phyloP scores from a whole-genome alignment of 2,113 vertebrate species.

The Coreoperca whiteheadi region DNA sequence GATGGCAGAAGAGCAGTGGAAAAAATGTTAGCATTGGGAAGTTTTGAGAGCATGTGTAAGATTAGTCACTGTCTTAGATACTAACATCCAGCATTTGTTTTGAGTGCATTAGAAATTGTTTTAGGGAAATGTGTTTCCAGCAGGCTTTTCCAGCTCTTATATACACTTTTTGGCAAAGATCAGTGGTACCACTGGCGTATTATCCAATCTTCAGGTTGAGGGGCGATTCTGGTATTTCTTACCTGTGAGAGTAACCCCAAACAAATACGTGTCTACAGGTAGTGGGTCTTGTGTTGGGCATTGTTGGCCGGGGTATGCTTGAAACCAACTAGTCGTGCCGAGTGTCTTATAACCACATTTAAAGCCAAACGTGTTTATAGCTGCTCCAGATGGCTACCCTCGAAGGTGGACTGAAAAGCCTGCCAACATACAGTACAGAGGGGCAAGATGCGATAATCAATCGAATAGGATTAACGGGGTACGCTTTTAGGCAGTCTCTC shows the following conservation, averaged over 20 bases:
- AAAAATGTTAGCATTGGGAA: neutral
- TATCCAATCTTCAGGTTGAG: neutral
- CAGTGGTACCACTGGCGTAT: neutral
- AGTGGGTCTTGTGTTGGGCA: neutral
- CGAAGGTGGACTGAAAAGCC: too few relatives aligned
- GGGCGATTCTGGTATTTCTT: constrained; percentile 1
- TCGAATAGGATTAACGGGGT: neutral
- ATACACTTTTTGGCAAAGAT: neutral
- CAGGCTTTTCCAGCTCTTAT: neutral
- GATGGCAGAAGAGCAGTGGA: neutral
- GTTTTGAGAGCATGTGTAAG: neutral
- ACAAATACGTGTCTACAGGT: neutral
- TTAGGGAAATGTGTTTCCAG: neutral
- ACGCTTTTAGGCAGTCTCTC: neutral
- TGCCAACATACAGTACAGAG: neutral
- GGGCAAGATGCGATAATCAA: neutral
- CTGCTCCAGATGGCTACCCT: neutral
- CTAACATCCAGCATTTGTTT: neutral
- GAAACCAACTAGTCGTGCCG: neutral
- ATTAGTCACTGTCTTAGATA: neutral
- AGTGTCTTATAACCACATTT: neutral
- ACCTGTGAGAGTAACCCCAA: neutral
- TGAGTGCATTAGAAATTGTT: neutral
- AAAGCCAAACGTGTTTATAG: neutral
- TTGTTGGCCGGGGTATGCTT: neutral